Base-by-base conservation (phyloP, 2,888 invertebrate genomes). In the Ichneumoninae sp. region DNA sequence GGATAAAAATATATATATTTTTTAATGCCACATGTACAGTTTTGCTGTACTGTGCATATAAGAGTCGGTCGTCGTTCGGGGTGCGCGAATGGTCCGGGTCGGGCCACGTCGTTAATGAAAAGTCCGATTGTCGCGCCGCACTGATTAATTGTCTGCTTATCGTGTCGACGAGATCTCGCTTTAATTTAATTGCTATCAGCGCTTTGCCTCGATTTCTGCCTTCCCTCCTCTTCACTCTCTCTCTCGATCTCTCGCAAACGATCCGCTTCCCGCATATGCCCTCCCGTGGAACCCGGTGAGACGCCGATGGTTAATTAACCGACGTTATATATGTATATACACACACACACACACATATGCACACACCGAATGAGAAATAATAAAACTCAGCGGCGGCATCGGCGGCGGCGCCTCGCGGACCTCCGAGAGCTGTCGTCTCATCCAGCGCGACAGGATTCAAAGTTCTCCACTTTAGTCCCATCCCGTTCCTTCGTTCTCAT, bases 121-220 rank as follows among this genome's bases (percentile, higher is more conserved):
- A 90, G 90, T 91, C 91, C 89, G 88, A 91, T 91, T 90, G 91
- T 91, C 91, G 88, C 88, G 88, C 60, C 76, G 87, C 86, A 86
- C 90, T 91, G 92, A 92, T 92, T 91, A 92, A 92, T 92, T 89
- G 91, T 87, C 82, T 83, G 81, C 88, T 90, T 92, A 92, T 92
- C 92, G 88, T 36, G 74, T 40, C 77, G 85, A 86, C 85, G 88
- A 87, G 90, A 92, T 92, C 92, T 91, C 88, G 89, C 86, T 91
- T 92, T 90, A 90, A 91, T 91, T 91, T 90, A 92, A 92, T 92
- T 91, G 90, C 91, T 88, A 92, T 91, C 90, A 88, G 90, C 90
- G 90, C 83, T 73, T 85, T 77, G 70, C 83, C 75, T 65, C 66
- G 74, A 83, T 83, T 75, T 76, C 81, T 70, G 66, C 82, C 78